These are phyloP conservation scores for Anticlea derivata DNA, from an alignment of 2,888 invertebrate species.

Conservation along the genomic window DNA sequence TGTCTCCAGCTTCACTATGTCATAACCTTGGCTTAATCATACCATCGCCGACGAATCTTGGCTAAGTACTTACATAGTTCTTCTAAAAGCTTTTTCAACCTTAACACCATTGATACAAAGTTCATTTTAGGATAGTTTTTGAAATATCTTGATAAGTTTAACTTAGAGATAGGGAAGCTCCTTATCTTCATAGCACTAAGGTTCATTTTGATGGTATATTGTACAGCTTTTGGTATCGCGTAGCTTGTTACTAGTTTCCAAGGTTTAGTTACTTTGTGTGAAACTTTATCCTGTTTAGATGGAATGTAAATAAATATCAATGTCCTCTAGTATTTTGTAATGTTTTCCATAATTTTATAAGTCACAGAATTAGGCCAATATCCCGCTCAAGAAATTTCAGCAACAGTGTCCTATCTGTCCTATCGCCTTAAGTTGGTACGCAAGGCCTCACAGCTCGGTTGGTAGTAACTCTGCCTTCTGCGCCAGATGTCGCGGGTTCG, in stretches of 20 bases:
- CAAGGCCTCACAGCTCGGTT: too few relatives aligned
- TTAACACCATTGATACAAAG: conserved; percentile 9
- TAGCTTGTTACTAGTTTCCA: conserved; percentile 17
- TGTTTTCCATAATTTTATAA: not conserved
- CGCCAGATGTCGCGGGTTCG: too few relatives aligned
- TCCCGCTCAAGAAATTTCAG: too few relatives aligned
- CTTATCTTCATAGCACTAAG: conserved; percentile 17
- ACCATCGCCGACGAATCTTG: conserved; percentile 30
- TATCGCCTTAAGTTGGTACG: too few relatives aligned
- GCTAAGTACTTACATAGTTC: conserved; percentile 21
- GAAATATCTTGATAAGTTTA: conserved; percentile 15
- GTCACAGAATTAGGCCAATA: too few relatives aligned
- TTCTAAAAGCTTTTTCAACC: conserved; percentile 15
- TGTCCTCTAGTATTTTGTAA: not conserved
- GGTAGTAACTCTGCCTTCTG: too few relatives aligned
- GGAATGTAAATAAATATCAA: not conserved
- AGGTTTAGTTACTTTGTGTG: conserved; percentile 19
- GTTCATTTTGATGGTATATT: conserved; percentile 18
- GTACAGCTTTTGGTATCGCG: conserved; percentile 18
- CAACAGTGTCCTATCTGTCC: too few relatives aligned
- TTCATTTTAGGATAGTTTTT: conserved; percentile 5
- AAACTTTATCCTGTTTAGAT: conserved; percentile 21
- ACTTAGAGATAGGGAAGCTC: conserved; percentile 19
- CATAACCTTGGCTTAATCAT: conserved; percentile 32
- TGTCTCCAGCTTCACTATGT: conserved; percentile 27